Percentiles rank a stretch among this genome's conserved stretches.
Conservation (phyloP, 2,797 vertebrate genomes). For the Bovichtus variegatus region DNA sequence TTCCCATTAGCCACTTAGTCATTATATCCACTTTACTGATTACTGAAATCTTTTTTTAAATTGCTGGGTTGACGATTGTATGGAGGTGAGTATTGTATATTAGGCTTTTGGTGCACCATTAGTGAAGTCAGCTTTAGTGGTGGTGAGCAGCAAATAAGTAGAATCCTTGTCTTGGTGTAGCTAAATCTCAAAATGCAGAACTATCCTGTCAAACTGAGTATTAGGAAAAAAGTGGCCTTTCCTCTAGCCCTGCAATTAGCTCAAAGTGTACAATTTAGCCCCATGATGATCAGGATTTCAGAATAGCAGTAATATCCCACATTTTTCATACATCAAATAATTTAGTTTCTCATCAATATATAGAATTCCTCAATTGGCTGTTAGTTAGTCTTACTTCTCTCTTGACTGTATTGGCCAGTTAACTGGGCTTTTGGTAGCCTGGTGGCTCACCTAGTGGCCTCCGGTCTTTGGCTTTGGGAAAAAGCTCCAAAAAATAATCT, state of each 20-base stretch:
- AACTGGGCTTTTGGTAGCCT: no score
- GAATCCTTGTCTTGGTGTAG: neutral
- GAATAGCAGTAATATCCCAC: neutral
- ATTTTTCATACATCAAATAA: neutral
- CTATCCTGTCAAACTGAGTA: no score
- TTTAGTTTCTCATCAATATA: neutral
- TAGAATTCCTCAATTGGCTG: no score
- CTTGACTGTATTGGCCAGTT: neutral
- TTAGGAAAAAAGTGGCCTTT: no score
- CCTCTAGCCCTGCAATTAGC: neutral
- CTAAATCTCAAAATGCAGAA: neutral
- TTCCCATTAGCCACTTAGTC: neutral
- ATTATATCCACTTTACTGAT: neutral
- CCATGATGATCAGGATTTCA: neutral
- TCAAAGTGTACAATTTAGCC: neutral
- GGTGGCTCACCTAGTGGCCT: no score
- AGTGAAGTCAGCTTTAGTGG: neutral
- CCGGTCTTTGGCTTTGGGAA: no score
- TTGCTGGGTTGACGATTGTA: no score
- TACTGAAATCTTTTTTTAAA: no score
- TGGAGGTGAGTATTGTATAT: neutral
- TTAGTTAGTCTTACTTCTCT: slow-evolving; percentile 2
- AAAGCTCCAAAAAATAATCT: no score
- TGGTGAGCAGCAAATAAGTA: neutral
- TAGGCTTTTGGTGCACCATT: neutral